Base-by-base conservation (phyloP, 2,113 vertebrate genomes). In the Podilymbus podiceps region DNA sequence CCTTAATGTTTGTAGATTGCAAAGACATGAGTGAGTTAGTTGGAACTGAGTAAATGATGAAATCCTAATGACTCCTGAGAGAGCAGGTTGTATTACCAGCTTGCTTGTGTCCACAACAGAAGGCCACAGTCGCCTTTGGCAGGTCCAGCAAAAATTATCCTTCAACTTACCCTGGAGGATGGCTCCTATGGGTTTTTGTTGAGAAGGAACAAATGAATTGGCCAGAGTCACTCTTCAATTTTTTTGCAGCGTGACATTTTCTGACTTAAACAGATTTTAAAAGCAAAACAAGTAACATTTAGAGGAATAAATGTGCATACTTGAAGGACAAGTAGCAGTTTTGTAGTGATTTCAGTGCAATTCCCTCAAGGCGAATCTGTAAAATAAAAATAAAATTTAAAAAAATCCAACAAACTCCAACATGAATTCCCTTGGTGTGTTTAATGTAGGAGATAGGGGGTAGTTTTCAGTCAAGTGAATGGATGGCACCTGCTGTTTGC, bases 81-180 rank as follows among this genome's bases (percentile, higher is more conserved):
- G 23, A 93, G 56, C 90, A 96, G 83, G 80, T 64, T 97, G 76
- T 47, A 11, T 72, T 69, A 87, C 49, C 77, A 93, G 56, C 79
- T 88, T 96, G 82, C 81, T 95, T 63, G 18, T 90, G 92, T 90
- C 79, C 44, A 71, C 50, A 91, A 52, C 93, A 95, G 93, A 96
- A 94, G 90, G 87, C 90, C 63, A 40, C 82, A 85, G 63, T 90
- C 5, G 4, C 77, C 75, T 91, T 95, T 93, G 90, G 90, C 85
- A 96, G 47, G 38, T 69, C 72, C 64, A 81, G 28, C 67, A 88
- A 64, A 78, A 84, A 90, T 92, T 58, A 79, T 21, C 63, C 3
- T 3, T 77, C 56, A 4, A 72, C 59, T 47, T 83, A 46, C 46
- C 42, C 69, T 81, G 40, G 47, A 81, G 24, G 2, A 38, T 56